Conservation (phyloP, 2,797 vertebrate species). For the Eidolon dupreanum region DNA sequence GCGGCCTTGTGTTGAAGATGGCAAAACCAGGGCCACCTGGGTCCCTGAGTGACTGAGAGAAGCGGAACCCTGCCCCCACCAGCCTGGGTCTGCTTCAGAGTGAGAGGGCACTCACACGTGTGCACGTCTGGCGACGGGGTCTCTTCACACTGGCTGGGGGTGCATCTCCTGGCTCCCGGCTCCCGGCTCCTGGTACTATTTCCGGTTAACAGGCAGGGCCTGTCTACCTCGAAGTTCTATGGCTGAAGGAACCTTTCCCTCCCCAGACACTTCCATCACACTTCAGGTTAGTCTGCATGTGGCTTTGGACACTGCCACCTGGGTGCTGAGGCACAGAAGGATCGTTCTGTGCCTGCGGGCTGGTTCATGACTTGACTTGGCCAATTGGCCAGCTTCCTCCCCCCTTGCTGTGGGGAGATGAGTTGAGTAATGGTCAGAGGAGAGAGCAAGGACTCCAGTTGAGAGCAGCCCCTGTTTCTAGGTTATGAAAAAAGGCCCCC, state of each 20-base stretch:
- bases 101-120: fast-evolving
- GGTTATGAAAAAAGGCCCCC: background rate
- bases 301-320: background rate
- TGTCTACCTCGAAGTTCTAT: background rate
- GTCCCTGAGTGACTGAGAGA: background rate
- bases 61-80: background rate
- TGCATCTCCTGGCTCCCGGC: background rate
- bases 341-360: background rate
- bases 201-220: background rate
- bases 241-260: background rate
- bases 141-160: background rate
- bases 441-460: background rate
- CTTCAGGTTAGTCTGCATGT: conserved; percentile 36
- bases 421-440: background rate
- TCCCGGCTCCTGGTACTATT: background rate
- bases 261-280: background rate
- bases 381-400: background rate
- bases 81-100: background rate
- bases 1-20: background rate
- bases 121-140: background rate
- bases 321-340: background rate
- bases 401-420: background rate
- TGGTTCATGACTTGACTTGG: background rate
- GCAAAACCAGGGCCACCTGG: background rate
- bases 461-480: background rate